Evolutionary conservation across 2,888 invertebrate species (phyloP).

Genomic region (Acanthosepion lycidas): DNA sequence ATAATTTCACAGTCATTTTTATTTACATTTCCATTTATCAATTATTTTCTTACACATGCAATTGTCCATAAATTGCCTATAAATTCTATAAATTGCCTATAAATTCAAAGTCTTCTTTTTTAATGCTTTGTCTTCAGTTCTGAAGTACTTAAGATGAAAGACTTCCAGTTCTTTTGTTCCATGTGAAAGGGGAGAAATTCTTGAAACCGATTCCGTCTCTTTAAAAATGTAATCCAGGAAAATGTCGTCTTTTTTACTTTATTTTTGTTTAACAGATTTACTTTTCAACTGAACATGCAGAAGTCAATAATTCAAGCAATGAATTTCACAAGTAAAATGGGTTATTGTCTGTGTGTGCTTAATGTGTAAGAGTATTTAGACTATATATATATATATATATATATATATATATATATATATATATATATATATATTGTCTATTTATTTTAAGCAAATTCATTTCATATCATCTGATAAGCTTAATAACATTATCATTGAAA

Average conservation of each 20-base stretch:
- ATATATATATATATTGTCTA: too few relatives aligned
- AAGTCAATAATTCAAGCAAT: not conserved
- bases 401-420: too few relatives aligned
- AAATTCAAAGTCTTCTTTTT: not conserved
- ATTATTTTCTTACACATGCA: too few relatives aligned
- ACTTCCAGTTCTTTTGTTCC: not conserved
- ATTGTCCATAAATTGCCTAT: too few relatives aligned
- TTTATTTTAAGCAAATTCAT: too few relatives aligned
- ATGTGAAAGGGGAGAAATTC: not conserved
- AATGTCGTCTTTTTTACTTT: not conserved
- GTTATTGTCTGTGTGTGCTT: not conserved
- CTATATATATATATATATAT: too few relatives aligned
- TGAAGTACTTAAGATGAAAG: not conserved
- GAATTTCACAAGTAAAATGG: not conserved
- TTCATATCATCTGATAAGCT: too few relatives aligned
- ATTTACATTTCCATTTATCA: too few relatives aligned
- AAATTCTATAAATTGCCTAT: too few relatives aligned
- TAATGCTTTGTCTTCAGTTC: not conserved
- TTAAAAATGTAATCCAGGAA: not conserved
- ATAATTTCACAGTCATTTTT: too few relatives aligned
- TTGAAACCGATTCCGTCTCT: not conserved
- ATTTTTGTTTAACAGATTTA: not conserved
- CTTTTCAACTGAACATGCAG: not conserved
- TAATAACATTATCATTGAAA: too few relatives aligned
- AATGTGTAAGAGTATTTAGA: too few relatives aligned